Conservation (phyloP, 2,797 vertebrate species). For the Siniperca obscura region DNA sequence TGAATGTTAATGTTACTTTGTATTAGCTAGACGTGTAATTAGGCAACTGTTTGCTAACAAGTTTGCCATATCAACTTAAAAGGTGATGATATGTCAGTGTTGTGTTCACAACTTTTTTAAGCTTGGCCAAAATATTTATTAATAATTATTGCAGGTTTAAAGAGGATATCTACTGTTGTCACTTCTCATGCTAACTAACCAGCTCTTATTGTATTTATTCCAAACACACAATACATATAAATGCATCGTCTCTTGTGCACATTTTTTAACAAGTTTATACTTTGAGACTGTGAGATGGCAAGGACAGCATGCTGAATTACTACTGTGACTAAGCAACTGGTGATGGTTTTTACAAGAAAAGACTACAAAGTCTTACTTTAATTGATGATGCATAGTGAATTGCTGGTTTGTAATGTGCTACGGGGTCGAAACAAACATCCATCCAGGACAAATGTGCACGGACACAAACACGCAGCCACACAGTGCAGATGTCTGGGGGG, state of each 20-base stretch:
- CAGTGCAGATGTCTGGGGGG: conserved; percentile 35
- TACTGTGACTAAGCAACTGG: not conserved
- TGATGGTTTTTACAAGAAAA: not conserved
- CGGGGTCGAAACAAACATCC: conserved; percentile 1
- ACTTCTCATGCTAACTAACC: not conserved
- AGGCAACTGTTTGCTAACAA: no score
- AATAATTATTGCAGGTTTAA: no score
- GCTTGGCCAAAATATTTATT: no score
- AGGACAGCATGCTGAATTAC: not conserved
- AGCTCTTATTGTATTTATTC: not conserved
- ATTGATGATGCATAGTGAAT: conserved; percentile 8
- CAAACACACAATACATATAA: not conserved
- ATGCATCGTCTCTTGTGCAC: not conserved
- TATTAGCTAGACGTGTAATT: no score
- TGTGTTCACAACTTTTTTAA: no score
- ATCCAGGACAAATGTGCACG: conserved; percentile 10
- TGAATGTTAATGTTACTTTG: no score
- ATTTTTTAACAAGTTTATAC: no score
- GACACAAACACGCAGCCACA: conserved; percentile 4
- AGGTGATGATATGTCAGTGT: no score
- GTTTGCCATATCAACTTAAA: no score
- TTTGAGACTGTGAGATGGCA: not conserved
- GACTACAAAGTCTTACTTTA: conserved; percentile 8
- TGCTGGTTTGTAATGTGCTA: not conserved
- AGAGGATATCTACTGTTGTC: no score